A percentile compares a stretch with the other conserved stretches of the same genome.
phyloP scores from a whole-genome alignment of 2,888 invertebrate species.

The Geophilus truncorum region DNA sequence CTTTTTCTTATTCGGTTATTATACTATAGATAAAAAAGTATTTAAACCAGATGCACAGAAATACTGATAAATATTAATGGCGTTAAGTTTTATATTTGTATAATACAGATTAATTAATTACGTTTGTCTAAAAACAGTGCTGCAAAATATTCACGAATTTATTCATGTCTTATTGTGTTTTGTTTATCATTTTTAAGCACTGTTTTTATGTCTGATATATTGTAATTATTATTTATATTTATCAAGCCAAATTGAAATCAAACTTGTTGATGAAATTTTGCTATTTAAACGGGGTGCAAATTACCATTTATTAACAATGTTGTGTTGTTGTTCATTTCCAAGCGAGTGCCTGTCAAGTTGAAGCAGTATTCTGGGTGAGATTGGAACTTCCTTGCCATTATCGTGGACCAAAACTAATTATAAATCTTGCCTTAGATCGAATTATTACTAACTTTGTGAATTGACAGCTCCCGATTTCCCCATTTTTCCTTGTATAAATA shows the following conservation, averaged over 20 bases:
- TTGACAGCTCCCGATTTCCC: conserved; percentile 3
- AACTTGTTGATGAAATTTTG: background rate
- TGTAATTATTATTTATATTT: background rate
- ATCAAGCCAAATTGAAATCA: background rate
- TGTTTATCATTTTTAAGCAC: background rate
- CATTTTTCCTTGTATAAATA: background rate
- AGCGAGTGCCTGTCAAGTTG: conserved; percentile 20
- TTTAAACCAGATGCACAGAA: conserved; percentile 5
- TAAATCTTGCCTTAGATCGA: conserved; percentile 18
- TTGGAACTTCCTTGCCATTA: conserved; percentile 25
- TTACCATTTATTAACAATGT: background rate
- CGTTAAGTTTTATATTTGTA: background rate
- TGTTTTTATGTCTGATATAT: background rate
- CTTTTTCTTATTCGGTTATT: background rate
- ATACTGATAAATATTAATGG: background rate
- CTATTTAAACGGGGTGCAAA: background rate
- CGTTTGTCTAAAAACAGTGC: background rate
- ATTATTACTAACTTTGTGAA: conserved; percentile 7
- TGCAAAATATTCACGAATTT: background rate
- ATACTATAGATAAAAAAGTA: background rate
- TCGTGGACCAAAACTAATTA: conserved; percentile 23
- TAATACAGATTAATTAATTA: too few species aligned
- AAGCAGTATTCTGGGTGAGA: conserved; percentile 12
- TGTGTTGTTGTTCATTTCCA: background rate
- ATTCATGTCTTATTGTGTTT: background rate